Evolutionary conservation across 2,888 invertebrate genomes (phyloP).

Genomic region (Salpingus planirostris): DNA sequence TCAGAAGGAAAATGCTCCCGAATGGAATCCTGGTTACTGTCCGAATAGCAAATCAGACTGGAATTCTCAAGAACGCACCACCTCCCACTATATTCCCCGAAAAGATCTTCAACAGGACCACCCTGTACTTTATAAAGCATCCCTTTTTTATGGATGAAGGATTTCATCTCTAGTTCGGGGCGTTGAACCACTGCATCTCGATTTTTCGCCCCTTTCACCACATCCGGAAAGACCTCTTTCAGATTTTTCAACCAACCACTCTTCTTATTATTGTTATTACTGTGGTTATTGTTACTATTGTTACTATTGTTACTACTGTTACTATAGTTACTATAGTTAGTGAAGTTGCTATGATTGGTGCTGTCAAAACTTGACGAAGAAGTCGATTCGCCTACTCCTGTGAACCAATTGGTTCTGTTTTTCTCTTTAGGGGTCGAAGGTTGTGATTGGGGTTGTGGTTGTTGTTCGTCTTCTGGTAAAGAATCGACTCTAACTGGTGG

Average conservation of each 20-base stretch:
- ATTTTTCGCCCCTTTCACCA: conserved; percentile 28
- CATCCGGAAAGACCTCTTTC: conserved; percentile 41
- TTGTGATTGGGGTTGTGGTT: conserved; percentile 19
- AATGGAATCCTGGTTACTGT: conserved; percentile 57
- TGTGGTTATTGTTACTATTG: not conserved
- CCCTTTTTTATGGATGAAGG: conserved; percentile 51
- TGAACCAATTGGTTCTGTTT: conserved; percentile 32
- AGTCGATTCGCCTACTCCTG: conserved; percentile 13
- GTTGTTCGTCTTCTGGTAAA: conserved; percentile 45
- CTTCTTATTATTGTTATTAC: conserved; percentile 15
- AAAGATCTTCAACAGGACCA: conserved; percentile 60
- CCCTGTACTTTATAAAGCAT: conserved; percentile 50
- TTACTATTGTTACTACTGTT: not conserved
- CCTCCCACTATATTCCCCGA: conserved; percentile 67
- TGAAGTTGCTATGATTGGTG: not conserved
- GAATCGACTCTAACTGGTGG: conserved; percentile 57
- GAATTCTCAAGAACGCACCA: conserved; percentile 64
- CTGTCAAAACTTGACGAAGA: not conserved
- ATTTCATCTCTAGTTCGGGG: conserved; percentile 44
- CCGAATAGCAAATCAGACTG: conserved; percentile 63
- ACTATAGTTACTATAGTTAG: not conserved
- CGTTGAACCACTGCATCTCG: conserved; percentile 40
- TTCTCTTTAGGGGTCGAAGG: conserved; percentile 17
- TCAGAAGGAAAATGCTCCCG: conserved; percentile 65
- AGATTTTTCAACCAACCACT: conserved; percentile 39